Evolutionary conservation across 2,797 vertebrate genomes (phyloP).

Genomic region (Fistularia tabacaria): DNA sequence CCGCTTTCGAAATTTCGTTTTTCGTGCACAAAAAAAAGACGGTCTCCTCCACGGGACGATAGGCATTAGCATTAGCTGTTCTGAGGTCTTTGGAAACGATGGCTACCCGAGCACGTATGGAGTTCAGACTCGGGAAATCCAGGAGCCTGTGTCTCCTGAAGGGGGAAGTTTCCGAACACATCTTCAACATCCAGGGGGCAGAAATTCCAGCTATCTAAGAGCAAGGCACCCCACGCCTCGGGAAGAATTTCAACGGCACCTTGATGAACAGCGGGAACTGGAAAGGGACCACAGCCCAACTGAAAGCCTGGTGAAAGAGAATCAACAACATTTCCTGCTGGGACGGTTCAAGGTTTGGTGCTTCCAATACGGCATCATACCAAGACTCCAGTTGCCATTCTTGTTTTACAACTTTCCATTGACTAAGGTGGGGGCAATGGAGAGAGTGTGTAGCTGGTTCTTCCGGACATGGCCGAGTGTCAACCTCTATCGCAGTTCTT

Average conservation of each 20-base stretch:
- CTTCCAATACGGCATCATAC: conserved; percentile 4
- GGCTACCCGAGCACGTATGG: background rate
- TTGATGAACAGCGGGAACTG: background rate
- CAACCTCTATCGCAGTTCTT: background rate
- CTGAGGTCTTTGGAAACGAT: background rate
- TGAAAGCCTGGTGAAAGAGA: background rate
- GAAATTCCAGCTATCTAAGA: background rate
- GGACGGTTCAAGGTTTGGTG: background rate
- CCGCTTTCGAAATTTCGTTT: too few relatives aligned
- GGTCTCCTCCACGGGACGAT: too few relatives aligned
- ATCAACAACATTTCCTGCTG: background rate
- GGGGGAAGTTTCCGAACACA: background rate
- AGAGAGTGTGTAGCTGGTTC: background rate
- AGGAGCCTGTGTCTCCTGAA: conserved; percentile 2
- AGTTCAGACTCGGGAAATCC: background rate
- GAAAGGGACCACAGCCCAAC: background rate
- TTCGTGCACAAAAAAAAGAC: too few relatives aligned
- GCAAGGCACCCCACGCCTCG: background rate
- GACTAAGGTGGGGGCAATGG: background rate
- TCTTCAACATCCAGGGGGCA: background rate
- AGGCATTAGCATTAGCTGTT: background rate
- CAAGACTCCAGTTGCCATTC: background rate
- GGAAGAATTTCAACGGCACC: background rate
- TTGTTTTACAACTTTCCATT: background rate
- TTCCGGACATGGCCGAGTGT: background rate